Conservation (phyloP, 2,113 vertebrate genomes). For the Tachuris rubrigastra region DNA sequence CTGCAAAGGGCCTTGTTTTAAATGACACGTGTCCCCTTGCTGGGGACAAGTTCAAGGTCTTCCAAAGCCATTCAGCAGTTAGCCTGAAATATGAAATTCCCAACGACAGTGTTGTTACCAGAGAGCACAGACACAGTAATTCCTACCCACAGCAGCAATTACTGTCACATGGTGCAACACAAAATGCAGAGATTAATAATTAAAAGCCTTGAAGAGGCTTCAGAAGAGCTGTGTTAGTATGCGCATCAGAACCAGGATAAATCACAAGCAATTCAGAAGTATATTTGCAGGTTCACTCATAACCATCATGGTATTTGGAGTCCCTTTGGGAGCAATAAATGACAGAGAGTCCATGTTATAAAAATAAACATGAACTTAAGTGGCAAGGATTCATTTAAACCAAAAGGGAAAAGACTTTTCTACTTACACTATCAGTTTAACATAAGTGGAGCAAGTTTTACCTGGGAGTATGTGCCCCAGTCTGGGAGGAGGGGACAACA, state of each 20-base stretch:
- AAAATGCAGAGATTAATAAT: conserved; percentile 68
- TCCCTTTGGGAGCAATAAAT: conserved; percentile 65
- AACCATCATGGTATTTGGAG: conserved; percentile 50
- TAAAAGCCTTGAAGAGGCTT: conserved; percentile 41
- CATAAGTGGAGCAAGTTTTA: not conserved
- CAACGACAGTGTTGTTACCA: not conserved
- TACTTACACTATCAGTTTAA: conserved; percentile 57
- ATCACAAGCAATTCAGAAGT: conserved; percentile 65
- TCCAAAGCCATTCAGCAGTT: not conserved
- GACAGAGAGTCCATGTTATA: conserved; percentile 71
- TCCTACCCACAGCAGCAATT: conserved; percentile 12
- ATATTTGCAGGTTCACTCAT: conserved; percentile 55
- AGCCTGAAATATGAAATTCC: not conserved
- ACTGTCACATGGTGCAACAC: conserved; percentile 23
- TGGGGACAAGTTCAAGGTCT: not conserved
- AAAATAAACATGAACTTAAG: conserved; percentile 82
- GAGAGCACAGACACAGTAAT: not conserved
- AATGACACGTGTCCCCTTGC: not conserved
- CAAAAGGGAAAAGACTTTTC: conserved; percentile 62
- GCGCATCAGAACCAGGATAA: conserved; percentile 51
- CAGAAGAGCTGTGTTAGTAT: conserved; percentile 24
- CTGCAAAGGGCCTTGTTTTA: not conserved
- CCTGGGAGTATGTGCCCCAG: not conserved
- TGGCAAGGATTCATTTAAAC: conserved; percentile 73
- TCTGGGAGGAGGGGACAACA: not conserved